phyloP scores from a whole-genome alignment of 2,113 vertebrate species.

The Xerus inauris region DNA sequence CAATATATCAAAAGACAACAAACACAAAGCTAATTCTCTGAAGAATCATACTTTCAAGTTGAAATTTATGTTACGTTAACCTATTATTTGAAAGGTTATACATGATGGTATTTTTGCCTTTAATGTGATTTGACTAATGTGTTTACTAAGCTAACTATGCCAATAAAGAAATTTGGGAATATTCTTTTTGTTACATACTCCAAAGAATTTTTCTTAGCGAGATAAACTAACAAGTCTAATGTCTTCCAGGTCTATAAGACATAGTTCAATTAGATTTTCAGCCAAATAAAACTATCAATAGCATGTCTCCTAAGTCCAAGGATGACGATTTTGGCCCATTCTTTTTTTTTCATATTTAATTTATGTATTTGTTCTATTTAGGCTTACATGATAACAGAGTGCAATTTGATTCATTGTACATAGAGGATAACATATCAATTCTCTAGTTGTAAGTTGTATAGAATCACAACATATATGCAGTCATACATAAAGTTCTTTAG shows the following conservation, averaged over 20 bases:
- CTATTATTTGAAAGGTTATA: slow-evolving; percentile 48
- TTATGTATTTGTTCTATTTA: too few relatives aligned
- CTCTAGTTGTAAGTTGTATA: too few relatives aligned
- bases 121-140: slow-evolving; percentile 47
- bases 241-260: slow-evolving; percentile 1
- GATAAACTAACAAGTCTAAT: slow-evolving; percentile 28
- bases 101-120: slow-evolving; percentile 44
- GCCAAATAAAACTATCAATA: slow-evolving; percentile 62
- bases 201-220: slow-evolving; percentile 50
- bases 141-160: slow-evolving; percentile 45
- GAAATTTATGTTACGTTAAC: slow-evolving; percentile 63
- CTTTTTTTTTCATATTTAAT: too few relatives aligned
- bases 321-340: neutral
- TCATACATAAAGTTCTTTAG: too few relatives aligned
- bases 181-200: slow-evolving; percentile 23
- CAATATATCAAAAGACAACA: slow-evolving; percentile 65
- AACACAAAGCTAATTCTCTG: slow-evolving; percentile 49
- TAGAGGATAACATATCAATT: too few relatives aligned
- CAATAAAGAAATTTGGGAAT: slow-evolving; percentile 29
- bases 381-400: too few relatives aligned
- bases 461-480: too few relatives aligned
- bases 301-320: neutral
- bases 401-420: too few relatives aligned
- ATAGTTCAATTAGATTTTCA: slow-evolving; percentile 48
- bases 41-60: slow-evolving; percentile 63